These are phyloP conservation scores for Smutsia temminckii DNA, from an alignment of 2,797 vertebrate genomes.

Conservation along the genomic window DNA sequence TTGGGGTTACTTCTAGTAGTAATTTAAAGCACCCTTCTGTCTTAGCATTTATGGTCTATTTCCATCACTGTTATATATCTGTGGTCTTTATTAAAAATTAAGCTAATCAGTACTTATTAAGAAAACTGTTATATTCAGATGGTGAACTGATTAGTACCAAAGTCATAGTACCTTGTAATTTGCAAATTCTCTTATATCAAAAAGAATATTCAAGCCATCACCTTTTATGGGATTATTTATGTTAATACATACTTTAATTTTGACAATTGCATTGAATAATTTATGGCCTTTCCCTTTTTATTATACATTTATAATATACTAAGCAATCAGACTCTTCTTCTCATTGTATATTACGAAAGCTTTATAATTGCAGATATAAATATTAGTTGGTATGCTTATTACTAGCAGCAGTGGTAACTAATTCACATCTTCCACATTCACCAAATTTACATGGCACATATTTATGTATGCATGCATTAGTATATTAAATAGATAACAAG, in stretches of 20 bases:
- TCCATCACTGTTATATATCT: conserved; percentile 24
- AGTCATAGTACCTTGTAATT: conserved; percentile 21
- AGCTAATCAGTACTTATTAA: conserved; percentile 52
- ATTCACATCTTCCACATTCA: neutral
- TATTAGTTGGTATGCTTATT: neutral
- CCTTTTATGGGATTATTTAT: neutral
- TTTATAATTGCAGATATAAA: neutral
- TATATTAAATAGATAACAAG: neutral
- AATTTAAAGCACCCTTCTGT: conserved; percentile 58
- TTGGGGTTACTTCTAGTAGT: conserved; percentile 67
- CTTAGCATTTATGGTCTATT: conserved; percentile 42
- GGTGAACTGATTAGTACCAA: neutral
- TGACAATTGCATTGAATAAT: neutral
- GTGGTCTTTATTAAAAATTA: conserved; percentile 35
- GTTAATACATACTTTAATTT: conserved; percentile 12
- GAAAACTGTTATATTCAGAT: neutral
- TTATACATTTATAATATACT: neutral
- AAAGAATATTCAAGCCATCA: neutral
- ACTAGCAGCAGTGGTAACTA: neutral
- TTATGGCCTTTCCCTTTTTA: neutral
- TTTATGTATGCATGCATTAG: neutral
- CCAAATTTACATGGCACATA: neutral
- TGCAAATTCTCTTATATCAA: neutral
- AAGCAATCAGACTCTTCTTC: neutral
- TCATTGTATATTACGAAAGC: neutral